These are phyloP conservation scores for Labrus mixtus DNA, from an alignment of 2,113 vertebrate genomes.

Conservation along the genomic window DNA sequence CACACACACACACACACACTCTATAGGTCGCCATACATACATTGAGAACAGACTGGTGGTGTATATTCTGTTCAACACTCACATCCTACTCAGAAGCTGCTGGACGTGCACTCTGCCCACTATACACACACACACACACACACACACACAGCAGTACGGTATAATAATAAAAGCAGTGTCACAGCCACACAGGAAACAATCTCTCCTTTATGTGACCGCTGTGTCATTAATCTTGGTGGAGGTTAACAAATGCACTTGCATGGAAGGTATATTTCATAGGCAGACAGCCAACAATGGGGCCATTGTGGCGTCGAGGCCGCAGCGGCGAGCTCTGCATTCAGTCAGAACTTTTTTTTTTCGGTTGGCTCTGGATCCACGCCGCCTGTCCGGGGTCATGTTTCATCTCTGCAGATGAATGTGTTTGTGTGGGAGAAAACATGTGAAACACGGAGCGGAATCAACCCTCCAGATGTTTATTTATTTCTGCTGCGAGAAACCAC, in stretches of 20 bases:
- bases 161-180: constrained; percentile 74
- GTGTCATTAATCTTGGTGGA: constrained; percentile 80
- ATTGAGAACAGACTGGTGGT: constrained; percentile 46
- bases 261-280: constrained; percentile 82
- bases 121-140: constrained; percentile 33
- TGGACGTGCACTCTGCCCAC: constrained; percentile 23
- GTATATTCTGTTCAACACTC: constrained; percentile 55
- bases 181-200: constrained; percentile 77
- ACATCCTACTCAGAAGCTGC: constrained; percentile 49
- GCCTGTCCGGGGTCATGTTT: constrained; percentile 69
- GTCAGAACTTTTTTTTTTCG: constrained; percentile 65
- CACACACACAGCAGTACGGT: constrained; percentile 38
- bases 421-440: constrained; percentile 57
- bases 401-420: constrained; percentile 66
- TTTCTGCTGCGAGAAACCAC: constrained; percentile 36
- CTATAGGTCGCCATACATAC: constrained; percentile 6
- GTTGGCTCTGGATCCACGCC: constrained; percentile 50
- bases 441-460: constrained; percentile 49
- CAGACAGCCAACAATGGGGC: constrained; percentile 77
- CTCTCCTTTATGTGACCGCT: constrained; percentile 77
- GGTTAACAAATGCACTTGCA: constrained; percentile 81
- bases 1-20: constrained; percentile 19
- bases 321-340: constrained; percentile 55
- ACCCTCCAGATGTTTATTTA: constrained; percentile 55
- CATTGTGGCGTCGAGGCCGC: constrained; percentile 68